These are phyloP conservation scores for Maniola jurtina DNA, from an alignment of 1,140 invertebrate genomes.

Conservation along the genomic window DNA sequence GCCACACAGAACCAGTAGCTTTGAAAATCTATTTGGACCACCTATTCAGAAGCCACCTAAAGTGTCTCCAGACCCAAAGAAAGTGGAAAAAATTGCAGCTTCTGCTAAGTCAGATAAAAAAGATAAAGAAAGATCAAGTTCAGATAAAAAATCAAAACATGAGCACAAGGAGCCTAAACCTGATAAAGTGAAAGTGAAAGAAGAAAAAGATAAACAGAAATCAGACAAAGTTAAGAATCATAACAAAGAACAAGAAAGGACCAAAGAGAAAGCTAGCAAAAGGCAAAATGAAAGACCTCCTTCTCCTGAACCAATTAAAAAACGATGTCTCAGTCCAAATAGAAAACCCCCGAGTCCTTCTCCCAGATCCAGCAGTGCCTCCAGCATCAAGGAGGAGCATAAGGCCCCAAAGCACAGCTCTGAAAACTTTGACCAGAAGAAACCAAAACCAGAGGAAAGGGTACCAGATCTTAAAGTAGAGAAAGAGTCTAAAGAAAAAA, in stretches of 20 bases:
- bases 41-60: slow-evolving; percentile 86
- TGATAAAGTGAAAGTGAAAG: slow-evolving; percentile 77
- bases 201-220: slow-evolving; percentile 81
- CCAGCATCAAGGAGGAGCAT: slow-evolving; percentile 75
- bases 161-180: slow-evolving; percentile 78
- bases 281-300: slow-evolving; percentile 67
- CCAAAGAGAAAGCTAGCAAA: slow-evolving; percentile 80
- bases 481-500: slow-evolving; percentile 71
- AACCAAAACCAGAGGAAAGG: slow-evolving; percentile 67
- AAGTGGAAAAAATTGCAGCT: slow-evolving; percentile 79
- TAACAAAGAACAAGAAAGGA: slow-evolving; percentile 81
- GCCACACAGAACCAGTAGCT: slow-evolving; percentile 82
- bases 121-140: slow-evolving; percentile 79
- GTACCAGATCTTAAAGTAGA: slow-evolving; percentile 60
- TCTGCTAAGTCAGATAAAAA: slow-evolving; percentile 80
- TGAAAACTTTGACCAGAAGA: slow-evolving; percentile 74
- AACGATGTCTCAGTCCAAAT: slow-evolving; percentile 80
- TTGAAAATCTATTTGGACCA: slow-evolving; percentile 88
- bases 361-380: slow-evolving; percentile 64
- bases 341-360: slow-evolving; percentile 67
- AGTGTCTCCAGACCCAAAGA: slow-evolving; percentile 83
- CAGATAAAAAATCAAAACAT: slow-evolving; percentile 81
- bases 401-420: slow-evolving; percentile 58
- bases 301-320: slow-evolving; percentile 79
- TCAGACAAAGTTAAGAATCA: slow-evolving; percentile 82